A percentile compares a stretch with the other conserved stretches of the same genome.
Conservation (phyloP, 2,113 vertebrate species). For the Neolamprologus toae region DNA sequence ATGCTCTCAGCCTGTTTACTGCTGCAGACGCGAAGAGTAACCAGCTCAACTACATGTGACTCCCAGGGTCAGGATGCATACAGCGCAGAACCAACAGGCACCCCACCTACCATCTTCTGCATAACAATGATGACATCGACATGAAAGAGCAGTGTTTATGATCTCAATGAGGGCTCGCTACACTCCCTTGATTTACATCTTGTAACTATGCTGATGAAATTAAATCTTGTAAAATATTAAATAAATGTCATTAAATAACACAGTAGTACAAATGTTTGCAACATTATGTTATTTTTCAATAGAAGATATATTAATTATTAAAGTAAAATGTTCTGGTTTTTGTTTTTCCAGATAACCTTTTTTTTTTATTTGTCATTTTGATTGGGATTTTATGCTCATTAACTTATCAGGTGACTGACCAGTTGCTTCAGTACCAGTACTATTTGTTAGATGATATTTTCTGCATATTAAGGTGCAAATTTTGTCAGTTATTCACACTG, state of each 20-base stretch:
- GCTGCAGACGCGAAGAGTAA: background rate
- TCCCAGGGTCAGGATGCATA: conserved; percentile 1
- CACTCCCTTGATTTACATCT: background rate
- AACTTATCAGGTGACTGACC: background rate
- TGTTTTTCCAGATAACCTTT: background rate
- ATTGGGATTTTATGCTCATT: background rate
- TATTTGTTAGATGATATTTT: background rate
- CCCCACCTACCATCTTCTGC: background rate
- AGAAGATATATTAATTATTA: background rate
- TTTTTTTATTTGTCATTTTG: background rate
- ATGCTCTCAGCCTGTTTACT: background rate
- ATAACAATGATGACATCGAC: background rate
- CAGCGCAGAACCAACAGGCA: background rate
- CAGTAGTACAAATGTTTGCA: background rate
- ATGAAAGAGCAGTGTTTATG: background rate
- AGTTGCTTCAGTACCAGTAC: too few species aligned
- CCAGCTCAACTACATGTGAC: background rate
- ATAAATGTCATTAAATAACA: background rate
- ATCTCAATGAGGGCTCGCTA: background rate
- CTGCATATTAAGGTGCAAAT: background rate
- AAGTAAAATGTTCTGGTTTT: background rate
- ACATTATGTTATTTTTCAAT: background rate
- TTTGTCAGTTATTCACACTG: background rate
- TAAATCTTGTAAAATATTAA: background rate
- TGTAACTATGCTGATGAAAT: background rate